Conservation (phyloP, 2,888 invertebrate species). For the Argynnis bischoffii region DNA sequence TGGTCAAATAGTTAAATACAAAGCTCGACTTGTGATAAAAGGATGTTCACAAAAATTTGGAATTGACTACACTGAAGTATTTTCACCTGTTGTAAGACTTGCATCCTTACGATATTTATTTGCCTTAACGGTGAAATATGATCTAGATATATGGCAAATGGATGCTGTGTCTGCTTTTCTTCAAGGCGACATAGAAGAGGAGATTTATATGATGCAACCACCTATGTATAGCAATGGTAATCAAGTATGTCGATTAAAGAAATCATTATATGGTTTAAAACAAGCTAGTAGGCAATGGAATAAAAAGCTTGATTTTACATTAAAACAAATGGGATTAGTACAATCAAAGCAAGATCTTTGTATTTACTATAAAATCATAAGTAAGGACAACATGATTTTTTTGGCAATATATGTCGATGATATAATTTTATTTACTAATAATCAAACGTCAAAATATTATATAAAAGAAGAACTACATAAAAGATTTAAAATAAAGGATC, state of each 20-base stretch:
- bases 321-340: conserved; percentile 41
- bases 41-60: conserved; percentile 31
- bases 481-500: neutral
- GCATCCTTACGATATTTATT: conserved; percentile 40
- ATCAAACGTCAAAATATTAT: too few relatives aligned
- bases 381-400: conserved; percentile 39
- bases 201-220: conserved; percentile 39
- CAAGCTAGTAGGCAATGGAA: conserved; percentile 44
- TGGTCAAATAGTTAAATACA: conserved; percentile 5
- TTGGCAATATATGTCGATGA: conserved; percentile 45
- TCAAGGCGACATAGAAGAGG: conserved; percentile 40
- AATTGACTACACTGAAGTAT: conserved; percentile 39
- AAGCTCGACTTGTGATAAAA: neutral
- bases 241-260: conserved; percentile 38
- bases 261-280: conserved; percentile 40
- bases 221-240: conserved; percentile 26
- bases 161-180: conserved; percentile 41
- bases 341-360: conserved; percentile 44
- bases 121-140: conserved; percentile 23
- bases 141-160: conserved; percentile 36
- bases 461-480: too few relatives aligned
- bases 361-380: conserved; percentile 38
- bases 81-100: conserved; percentile 39
- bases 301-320: conserved; percentile 33
- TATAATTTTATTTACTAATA: conserved; percentile 1